A percentile compares a stretch with the other conserved stretches of the same genome.
These are phyloP conservation scores for Cosmorhoe ocellata DNA, from an alignment of 2,888 invertebrate genomes.

Conservation along the genomic window DNA sequence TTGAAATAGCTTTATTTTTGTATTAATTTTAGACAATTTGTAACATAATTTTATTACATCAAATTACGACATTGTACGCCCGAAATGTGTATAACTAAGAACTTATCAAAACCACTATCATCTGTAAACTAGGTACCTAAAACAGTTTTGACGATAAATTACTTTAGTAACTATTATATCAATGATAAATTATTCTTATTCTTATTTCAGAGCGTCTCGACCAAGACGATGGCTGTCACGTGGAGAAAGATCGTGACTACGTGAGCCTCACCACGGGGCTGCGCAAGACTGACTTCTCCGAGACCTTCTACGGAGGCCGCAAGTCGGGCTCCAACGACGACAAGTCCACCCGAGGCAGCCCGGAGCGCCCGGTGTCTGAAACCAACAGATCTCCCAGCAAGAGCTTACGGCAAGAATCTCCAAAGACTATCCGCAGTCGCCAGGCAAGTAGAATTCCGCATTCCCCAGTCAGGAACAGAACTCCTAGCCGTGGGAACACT, in stretches of 20 bases:
- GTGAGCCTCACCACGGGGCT: conserved; percentile 87
- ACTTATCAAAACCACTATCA: too few relatives aligned
- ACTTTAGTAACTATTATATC: too few relatives aligned
- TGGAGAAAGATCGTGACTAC: conserved; percentile 77
- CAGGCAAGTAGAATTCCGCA: conserved; percentile 76
- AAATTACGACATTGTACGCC: too few relatives aligned
- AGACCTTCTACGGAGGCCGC: conserved; percentile 83
- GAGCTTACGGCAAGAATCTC: conserved; percentile 65
- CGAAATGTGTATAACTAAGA: too few relatives aligned
- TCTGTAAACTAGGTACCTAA: too few relatives aligned
- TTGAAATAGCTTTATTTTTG: too few relatives aligned
- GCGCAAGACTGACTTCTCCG: conserved; percentile 86
- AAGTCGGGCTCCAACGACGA: conserved; percentile 67
- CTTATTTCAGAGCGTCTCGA: conserved; percentile 86
- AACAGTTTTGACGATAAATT: too few relatives aligned
- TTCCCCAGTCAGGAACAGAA: conserved; percentile 66
- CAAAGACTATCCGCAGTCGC: conserved; percentile 67
- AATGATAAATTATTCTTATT: too few relatives aligned
- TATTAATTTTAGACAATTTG: too few relatives aligned
- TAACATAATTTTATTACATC: too few relatives aligned
- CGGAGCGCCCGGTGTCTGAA: conserved; percentile 75
- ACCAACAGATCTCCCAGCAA: conserved; percentile 72
- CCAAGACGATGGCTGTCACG: conserved; percentile 70
- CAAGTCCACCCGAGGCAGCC: conserved; percentile 68
- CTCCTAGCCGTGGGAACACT: conserved; percentile 65